phyloP scores from a whole-genome alignment of 2,113 vertebrate species.

The Pampusana beccarii region DNA sequence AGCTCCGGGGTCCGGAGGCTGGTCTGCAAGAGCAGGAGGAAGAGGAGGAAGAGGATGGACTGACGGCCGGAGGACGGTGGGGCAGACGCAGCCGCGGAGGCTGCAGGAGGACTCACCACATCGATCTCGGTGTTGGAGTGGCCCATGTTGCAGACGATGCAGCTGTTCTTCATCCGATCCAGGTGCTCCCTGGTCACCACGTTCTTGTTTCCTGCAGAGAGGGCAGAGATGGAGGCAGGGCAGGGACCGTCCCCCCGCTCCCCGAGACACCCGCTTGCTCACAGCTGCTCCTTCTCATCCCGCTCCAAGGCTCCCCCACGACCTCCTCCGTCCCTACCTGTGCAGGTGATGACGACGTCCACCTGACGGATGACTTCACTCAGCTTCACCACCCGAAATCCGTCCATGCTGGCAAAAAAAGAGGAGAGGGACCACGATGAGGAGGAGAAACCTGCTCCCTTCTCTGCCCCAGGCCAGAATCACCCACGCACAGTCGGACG shows the following conservation, averaged over 20 bases:
- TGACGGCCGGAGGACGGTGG: fast-evolving
- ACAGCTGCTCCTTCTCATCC: background rate
- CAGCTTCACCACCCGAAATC: conserved; percentile 96
- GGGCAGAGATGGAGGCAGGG: background rate
- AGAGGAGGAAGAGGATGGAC: background rate
- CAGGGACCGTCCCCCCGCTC: background rate
- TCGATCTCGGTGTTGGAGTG: conserved; percentile 99
- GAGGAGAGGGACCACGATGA: background rate
- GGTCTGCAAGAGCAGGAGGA: conserved; percentile 76
- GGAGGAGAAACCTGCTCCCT: background rate
- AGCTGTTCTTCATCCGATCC: conserved; percentile 97
- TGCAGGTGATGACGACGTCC: conserved; percentile 98
- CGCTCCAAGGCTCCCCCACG: background rate
- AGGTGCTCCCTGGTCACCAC: conserved; percentile 95
- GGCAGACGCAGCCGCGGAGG: fast-evolving
- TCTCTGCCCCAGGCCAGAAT: background rate
- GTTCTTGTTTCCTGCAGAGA: conserved; percentile 91
- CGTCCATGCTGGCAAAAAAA: conserved; percentile 89
- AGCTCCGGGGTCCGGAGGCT: conserved; percentile 96
- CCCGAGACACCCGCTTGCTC: background rate
- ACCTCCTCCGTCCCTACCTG: conserved; percentile 76
- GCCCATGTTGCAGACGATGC: conserved; percentile 99
- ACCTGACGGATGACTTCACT: conserved; percentile 96
- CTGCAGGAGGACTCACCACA: conserved; percentile 81
- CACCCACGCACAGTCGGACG: background rate